A percentile compares a stretch with the other conserved stretches of the same genome.
These are phyloP conservation scores for Oryzias celebensis DNA, from an alignment of 2,113 vertebrate species.

Conservation along the genomic window DNA sequence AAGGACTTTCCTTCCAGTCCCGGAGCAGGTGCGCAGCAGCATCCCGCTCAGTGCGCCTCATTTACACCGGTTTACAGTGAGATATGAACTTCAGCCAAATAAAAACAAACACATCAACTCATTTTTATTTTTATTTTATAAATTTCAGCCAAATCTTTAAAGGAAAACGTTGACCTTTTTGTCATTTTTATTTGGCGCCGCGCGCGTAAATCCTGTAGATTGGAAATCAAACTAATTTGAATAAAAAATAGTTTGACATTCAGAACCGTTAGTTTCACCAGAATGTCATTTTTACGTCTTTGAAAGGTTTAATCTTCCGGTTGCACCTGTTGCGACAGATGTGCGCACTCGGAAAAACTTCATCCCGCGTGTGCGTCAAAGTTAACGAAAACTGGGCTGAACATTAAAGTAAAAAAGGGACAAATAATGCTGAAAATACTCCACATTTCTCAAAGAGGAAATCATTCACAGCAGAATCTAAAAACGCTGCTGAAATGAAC, in stretches of 20 bases:
- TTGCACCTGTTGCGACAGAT: constrained; percentile 63
- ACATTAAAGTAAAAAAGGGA: neutral
- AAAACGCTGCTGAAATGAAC: neutral
- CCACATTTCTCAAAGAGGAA: constrained; percentile 46
- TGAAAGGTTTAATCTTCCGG: constrained; percentile 18
- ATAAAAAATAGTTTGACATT: neutral
- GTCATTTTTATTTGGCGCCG: constrained; percentile 43
- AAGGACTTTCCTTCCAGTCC: constrained; percentile 61
- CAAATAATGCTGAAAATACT: neutral
- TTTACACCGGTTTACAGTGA: neutral
- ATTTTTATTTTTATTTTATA: neutral
- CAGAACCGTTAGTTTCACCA: neutral
- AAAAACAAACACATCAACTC: neutral
- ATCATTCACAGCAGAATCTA: constrained; percentile 17
- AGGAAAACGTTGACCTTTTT: constrained; percentile 49
- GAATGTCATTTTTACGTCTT: neutral
- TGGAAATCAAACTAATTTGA: neutral
- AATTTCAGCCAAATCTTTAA: neutral
- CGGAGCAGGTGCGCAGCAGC: constrained; percentile 75
- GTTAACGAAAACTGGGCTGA: neutral
- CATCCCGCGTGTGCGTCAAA: neutral
- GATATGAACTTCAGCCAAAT: too few species aligned
- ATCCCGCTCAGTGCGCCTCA: constrained; percentile 55
- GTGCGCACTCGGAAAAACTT: constrained; percentile 30
- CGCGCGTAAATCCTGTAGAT: neutral